These are phyloP conservation scores for Ichneumoninae sp. DNA, from an alignment of 2,888 invertebrate genomes.

Conservation along the genomic window DNA sequence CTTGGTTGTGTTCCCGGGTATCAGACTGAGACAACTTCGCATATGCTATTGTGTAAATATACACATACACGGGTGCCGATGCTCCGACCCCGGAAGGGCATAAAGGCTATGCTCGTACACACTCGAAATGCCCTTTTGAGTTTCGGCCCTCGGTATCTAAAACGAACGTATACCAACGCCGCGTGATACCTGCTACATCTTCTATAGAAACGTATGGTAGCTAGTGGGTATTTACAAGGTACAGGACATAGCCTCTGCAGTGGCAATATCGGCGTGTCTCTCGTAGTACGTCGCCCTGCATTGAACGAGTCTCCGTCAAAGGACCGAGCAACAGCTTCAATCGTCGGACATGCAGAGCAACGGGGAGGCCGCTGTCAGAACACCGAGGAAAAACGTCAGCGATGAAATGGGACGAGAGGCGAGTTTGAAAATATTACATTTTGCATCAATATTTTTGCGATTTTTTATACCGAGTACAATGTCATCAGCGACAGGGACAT, in stretches of 20 bases:
- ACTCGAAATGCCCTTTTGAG: background rate
- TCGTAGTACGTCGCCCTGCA: slow-evolving; percentile 8
- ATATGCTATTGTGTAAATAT: background rate
- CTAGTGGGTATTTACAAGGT: background rate
- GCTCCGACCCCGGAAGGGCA: background rate
- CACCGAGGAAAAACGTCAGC: slow-evolving; percentile 10
- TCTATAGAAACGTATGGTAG: background rate
- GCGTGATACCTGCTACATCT: background rate
- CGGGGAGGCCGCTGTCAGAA: background rate
- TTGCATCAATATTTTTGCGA: background rate
- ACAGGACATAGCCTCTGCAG: background rate
- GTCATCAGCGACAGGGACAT: too few relatives aligned
- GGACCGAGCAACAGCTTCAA: background rate
- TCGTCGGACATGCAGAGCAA: slow-evolving; percentile 11
- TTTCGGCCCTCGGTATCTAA: background rate
- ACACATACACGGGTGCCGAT: slow-evolving; percentile 10
- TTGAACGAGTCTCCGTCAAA: slow-evolving; percentile 51
- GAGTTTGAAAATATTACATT: background rate
- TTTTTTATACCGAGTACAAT: background rate
- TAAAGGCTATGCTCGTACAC: background rate
- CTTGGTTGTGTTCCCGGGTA: slow-evolving; percentile 65
- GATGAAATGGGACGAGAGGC: background rate
- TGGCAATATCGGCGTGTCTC: slow-evolving; percentile 15
- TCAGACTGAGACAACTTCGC: slow-evolving; percentile 60
- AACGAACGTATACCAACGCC: background rate